Evolutionary conservation across 2,888 invertebrate species (phyloP).

Genomic region (Therioaphis trifolii): DNA sequence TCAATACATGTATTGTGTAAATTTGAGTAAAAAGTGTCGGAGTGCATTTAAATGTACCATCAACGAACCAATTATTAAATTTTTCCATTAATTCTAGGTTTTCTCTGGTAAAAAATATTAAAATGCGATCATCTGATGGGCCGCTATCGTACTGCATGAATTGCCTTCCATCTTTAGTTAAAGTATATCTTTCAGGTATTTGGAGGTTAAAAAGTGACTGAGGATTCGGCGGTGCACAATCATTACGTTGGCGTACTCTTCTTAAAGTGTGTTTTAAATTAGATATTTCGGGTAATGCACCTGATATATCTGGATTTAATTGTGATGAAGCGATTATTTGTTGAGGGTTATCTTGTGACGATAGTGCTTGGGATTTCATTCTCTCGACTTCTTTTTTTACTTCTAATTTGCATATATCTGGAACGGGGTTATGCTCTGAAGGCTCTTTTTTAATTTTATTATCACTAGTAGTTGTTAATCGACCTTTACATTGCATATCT

Average conservation of each 20-base stretch:
- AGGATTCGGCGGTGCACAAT: not conserved
- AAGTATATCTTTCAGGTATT: not conserved
- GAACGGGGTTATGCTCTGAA: too few species aligned
- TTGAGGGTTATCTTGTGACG: slow-evolving; percentile 29
- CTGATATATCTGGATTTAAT: slow-evolving; percentile 2
- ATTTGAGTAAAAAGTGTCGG: slow-evolving; percentile 1
- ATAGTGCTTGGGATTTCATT: slow-evolving; percentile 21
- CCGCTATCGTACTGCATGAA: not conserved
- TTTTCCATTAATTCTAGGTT: not conserved
- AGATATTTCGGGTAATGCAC: slow-evolving; percentile 22
- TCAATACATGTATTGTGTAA: slow-evolving; percentile 3
- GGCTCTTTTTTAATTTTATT: not conserved
- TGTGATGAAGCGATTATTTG: too few species aligned
- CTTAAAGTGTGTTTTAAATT: slow-evolving; percentile 7
- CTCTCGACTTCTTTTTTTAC: slow-evolving; percentile 23
- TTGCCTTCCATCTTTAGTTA: slow-evolving; percentile 1
- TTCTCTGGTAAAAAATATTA: not conserved
- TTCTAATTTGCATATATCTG: slow-evolving; percentile 31
- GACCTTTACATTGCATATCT: too few species aligned
- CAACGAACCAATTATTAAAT: not conserved
- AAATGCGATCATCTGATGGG: not conserved
- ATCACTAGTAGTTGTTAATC: not conserved
- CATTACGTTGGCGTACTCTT: not conserved
- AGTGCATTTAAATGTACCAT: not conserved
- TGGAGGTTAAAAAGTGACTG: too few species aligned